Conservation (phyloP, 2,113 vertebrate genomes). For the Eupsittula cactorum region DNA sequence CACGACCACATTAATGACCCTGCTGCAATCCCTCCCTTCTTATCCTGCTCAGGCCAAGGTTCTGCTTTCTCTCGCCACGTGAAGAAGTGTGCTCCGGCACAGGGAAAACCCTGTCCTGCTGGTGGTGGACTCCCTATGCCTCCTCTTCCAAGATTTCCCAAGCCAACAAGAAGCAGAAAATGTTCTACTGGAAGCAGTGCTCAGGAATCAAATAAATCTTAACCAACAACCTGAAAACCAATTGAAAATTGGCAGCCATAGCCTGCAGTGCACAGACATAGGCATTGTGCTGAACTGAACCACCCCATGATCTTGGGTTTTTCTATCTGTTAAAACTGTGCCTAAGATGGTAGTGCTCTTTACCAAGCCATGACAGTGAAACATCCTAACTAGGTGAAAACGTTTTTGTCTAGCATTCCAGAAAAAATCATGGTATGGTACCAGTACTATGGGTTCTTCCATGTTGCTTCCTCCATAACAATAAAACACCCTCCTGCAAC, state of each 20-base stretch:
- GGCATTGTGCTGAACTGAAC: not conserved
- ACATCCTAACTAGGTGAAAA: not conserved
- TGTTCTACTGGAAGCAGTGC: not conserved
- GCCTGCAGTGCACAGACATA: not conserved
- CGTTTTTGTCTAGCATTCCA: not conserved
- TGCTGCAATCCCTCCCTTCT: not conserved
- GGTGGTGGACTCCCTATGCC: not conserved
- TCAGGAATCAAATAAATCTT: not conserved
- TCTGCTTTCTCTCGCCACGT: not conserved
- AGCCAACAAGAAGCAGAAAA: not conserved
- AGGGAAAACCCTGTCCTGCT: not conserved
- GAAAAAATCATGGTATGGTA: not conserved
- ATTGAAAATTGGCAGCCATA: not conserved
- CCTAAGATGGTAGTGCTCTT: not conserved
- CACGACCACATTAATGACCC: not conserved
- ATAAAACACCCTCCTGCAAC: not conserved
- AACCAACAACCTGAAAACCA: not conserved
- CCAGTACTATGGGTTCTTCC: rapidly evolving
- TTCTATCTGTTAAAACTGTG: rapidly evolving
- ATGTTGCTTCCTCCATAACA: rapidly evolving
- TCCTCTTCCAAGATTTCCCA: not conserved
- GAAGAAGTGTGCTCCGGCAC: rapidly evolving
- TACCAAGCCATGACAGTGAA: not conserved
- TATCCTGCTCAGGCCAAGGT: not conserved
- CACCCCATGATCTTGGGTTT: not conserved